phyloP scores from a whole-genome alignment of 1,140 invertebrate species.

The Drosophila mayri region DNA sequence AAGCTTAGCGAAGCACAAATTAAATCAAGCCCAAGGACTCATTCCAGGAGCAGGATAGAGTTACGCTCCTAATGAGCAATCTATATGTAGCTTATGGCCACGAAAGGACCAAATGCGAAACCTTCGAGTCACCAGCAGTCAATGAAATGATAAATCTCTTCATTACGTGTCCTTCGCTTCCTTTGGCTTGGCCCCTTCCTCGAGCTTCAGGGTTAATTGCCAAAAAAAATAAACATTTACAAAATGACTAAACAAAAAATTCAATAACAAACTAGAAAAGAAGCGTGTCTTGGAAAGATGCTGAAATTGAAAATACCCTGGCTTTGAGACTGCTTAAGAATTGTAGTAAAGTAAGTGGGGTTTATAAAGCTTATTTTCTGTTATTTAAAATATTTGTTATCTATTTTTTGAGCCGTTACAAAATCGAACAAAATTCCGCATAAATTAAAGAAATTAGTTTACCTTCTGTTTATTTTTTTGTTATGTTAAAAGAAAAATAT shows the following conservation, averaged over 20 bases:
- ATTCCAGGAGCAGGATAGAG: constrained; percentile 31
- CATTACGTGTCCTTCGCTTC: constrained; percentile 38
- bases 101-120: constrained; percentile 21
- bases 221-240: constrained; percentile 43
- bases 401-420: not conserved
- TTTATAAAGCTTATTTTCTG: not conserved
- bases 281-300: not conserved
- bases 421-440: not conserved
- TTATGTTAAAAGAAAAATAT: not conserved
- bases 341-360: rapidly evolving
- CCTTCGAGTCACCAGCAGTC: constrained; percentile 47
- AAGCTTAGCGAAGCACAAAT: constrained; percentile 65
- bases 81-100: constrained; percentile 28
- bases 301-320: constrained; percentile 15
- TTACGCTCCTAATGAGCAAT: constrained; percentile 63
- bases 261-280: constrained; percentile 38
- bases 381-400: not conserved
- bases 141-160: constrained; percentile 55
- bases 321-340: not conserved
- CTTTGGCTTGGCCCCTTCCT: constrained; percentile 16
- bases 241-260: constrained; percentile 70
- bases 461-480: not conserved
- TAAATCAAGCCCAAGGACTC: constrained; percentile 63
- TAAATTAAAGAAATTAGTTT: no score
- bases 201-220: constrained; percentile 53